phyloP scores from a whole-genome alignment of 2,888 invertebrate species.

The Idaea dimidiata region DNA sequence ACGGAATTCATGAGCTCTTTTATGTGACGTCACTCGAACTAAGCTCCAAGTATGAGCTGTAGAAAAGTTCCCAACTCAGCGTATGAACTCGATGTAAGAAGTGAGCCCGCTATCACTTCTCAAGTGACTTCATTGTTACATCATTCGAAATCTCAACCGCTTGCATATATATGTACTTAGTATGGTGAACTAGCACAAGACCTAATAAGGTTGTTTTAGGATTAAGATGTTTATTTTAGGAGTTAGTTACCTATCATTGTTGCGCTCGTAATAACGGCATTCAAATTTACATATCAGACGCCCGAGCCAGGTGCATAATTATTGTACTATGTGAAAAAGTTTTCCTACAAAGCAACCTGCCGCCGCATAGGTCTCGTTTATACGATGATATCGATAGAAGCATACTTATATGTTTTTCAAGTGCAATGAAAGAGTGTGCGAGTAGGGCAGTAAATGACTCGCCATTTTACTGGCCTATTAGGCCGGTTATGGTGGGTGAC shows the following conservation, averaged over 20 bases:
- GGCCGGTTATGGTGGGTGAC: no score
- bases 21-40: constrained; percentile 58
- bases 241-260: no score
- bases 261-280: no score
- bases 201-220: no score
- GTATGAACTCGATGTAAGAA: constrained; percentile 50
- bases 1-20: constrained; percentile 53
- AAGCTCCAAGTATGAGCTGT: constrained; percentile 47
- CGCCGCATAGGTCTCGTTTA: no score
- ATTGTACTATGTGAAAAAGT: neutral
- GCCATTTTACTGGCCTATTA: no score
- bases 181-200: neutral
- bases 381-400: no score
- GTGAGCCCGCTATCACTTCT: constrained; percentile 45
- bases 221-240: no score
- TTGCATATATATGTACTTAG: constrained; percentile 5
- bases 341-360: neutral
- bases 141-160: constrained; percentile 21
- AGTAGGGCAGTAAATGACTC: no score
- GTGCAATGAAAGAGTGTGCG: no score
- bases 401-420: no score
- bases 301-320: neutral
- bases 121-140: constrained; percentile 24
- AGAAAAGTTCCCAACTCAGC: constrained; percentile 51
- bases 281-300: no score